Percentiles rank a stretch among this genome's conserved stretches.
Conservation (phyloP, 1,140 invertebrate species). For the Bilobella aurantiaca region DNA sequence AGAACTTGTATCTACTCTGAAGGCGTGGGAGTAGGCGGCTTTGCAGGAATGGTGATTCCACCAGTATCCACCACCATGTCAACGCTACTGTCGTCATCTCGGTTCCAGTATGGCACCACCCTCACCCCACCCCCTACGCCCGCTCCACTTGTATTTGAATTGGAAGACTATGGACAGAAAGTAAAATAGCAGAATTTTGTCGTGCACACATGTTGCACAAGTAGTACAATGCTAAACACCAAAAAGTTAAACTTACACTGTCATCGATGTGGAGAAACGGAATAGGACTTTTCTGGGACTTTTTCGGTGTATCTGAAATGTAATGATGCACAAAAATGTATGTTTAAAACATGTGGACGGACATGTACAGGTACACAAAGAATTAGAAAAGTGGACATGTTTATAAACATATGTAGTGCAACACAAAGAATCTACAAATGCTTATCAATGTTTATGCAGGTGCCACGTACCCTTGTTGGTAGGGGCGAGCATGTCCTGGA, state of each 20-base stretch:
- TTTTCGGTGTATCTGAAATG: not conserved
- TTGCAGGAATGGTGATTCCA: slow-evolving; percentile 45
- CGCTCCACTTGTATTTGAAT: slow-evolving; percentile 40
- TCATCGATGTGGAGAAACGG: not conserved
- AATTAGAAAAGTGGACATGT: no score
- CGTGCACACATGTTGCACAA: no score
- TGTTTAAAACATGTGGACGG: not conserved
- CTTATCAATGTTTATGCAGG: not conserved
- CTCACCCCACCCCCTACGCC: no score
- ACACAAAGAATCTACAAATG: no score
- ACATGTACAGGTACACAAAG: no score
- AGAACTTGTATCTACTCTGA: not conserved
- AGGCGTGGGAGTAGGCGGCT: not conserved
- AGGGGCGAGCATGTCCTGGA: not conserved
- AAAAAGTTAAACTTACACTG: not conserved
- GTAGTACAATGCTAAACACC: not conserved
- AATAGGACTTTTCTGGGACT: not conserved
- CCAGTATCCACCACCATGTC: slow-evolving; percentile 50
- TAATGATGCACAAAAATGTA: not conserved
- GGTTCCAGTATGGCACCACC: slow-evolving; percentile 37
- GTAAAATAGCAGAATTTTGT: not conserved
- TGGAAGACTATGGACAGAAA: not conserved
- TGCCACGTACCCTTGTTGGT: not conserved
- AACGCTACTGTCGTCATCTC: slow-evolving; percentile 45
- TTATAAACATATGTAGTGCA: no score